phyloP scores from a whole-genome alignment of 1,140 invertebrate species.

The Megalonaias nervosa region DNA sequence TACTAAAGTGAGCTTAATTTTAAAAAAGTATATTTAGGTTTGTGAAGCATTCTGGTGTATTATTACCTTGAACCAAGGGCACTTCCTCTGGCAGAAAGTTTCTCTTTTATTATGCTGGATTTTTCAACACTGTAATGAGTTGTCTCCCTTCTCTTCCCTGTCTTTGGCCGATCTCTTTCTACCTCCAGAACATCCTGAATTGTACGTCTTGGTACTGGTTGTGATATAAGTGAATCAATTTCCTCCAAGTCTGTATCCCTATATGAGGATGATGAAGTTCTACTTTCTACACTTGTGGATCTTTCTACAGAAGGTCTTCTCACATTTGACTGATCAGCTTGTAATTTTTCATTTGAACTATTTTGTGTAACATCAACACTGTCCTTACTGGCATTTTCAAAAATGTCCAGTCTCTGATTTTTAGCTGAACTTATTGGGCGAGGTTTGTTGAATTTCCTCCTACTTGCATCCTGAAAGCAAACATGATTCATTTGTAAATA shows the following conservation, averaged over 20 bases:
- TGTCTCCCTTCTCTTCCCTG: slow-evolving; percentile 29
- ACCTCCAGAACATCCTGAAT: slow-evolving; percentile 47
- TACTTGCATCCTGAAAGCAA: slow-evolving; percentile 31
- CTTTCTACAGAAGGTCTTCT: too few relatives aligned
- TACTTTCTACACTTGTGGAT: too few relatives aligned
- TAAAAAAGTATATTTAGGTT: too few relatives aligned
- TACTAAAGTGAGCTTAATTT: too few relatives aligned
- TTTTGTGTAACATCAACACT: too few relatives aligned
- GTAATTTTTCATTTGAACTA: too few relatives aligned
- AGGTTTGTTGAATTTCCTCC: slow-evolving; percentile 43
- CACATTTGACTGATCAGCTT: too few relatives aligned
- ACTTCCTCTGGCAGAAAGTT: too few relatives aligned
- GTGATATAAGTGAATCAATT: slow-evolving; percentile 35
- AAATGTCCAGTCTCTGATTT: slow-evolving; percentile 36
- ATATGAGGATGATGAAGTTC: background rate
- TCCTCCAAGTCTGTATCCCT: slow-evolving; percentile 18
- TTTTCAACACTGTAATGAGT: slow-evolving; percentile 53
- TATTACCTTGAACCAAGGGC: too few relatives aligned
- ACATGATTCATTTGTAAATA: background rate
- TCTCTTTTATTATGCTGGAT: slow-evolving; percentile 46
- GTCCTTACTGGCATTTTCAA: slow-evolving; percentile 17
- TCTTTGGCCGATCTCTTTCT: slow-evolving; percentile 22
- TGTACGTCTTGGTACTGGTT: slow-evolving; percentile 16
- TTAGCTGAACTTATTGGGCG: slow-evolving; percentile 36
- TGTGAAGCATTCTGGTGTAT: too few relatives aligned